Conservation (phyloP, 2,797 vertebrate genomes). For the Crenichthys baileyi region DNA sequence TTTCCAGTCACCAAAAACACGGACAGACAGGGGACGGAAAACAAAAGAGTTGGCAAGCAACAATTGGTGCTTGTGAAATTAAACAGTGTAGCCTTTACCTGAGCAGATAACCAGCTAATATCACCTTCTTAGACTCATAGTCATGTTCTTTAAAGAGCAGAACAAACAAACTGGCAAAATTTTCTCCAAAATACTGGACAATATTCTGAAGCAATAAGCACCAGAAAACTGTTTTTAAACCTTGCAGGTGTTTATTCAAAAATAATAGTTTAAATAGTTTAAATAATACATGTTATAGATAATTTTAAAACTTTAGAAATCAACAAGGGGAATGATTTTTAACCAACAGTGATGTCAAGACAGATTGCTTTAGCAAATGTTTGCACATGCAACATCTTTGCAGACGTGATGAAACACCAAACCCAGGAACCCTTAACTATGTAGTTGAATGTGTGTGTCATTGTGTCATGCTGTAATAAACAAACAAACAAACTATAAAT, state of each 20-base stretch:
- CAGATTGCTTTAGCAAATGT: conserved; percentile 44
- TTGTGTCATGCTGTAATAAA: conserved; percentile 26
- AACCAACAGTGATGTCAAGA: conserved; percentile 8
- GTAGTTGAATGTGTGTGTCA: conserved; percentile 9
- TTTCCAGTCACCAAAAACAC: no score
- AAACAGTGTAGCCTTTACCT: no score
- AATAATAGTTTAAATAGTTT: no score
- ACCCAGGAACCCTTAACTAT: conserved; percentile 16
- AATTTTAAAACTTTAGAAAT: background rate
- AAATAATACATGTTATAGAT: background rate
- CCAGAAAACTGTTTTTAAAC: background rate
- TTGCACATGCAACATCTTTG: conserved; percentile 56
- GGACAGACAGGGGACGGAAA: no score
- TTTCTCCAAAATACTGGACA: background rate
- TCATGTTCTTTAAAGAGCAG: no score
- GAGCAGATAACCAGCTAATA: no score
- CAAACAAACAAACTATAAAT: conserved; percentile 35
- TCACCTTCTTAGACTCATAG: no score
- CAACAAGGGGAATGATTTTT: no score
- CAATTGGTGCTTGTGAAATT: no score
- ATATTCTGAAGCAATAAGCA: background rate
- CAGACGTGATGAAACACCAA: conserved; percentile 28
- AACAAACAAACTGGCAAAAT: no score
- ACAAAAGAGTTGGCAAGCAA: no score
- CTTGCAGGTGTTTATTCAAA: background rate